Conservation (phyloP, 2,113 vertebrate species). For the Hemiscyllium ocellatum region DNA sequence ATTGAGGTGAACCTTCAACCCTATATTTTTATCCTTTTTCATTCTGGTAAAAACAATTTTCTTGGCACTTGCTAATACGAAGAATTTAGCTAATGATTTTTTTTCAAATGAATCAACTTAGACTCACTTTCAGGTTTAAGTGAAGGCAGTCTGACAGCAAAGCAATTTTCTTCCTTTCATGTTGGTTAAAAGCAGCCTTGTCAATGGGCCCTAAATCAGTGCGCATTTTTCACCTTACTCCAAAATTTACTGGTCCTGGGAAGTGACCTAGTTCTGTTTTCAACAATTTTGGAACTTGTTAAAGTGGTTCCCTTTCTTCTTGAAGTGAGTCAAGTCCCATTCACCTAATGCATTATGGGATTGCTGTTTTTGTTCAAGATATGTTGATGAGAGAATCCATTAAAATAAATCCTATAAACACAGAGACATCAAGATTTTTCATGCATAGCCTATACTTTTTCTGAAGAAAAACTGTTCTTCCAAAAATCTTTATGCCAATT, state of each 20-base stretch:
- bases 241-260: neutral
- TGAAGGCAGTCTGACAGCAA: neutral
- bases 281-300: neutral
- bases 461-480: neutral
- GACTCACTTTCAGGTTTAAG: neutral
- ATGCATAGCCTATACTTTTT: neutral
- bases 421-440: neutral
- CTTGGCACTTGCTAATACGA: neutral
- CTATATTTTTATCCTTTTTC: neutral
- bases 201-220: neutral
- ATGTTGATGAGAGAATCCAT: neutral
- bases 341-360: neutral
- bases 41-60: neutral
- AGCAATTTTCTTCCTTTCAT: neutral
- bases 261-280: neutral
- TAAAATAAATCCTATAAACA: neutral
- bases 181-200: neutral
- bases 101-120: neutral
- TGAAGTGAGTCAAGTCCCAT: neutral
- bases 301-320: neutral
- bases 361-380: neutral
- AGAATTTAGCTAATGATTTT: neutral
- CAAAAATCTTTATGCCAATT: neutral
- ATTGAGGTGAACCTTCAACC: neutral
- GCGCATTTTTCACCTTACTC: neutral